Evolutionary conservation across 2,113 vertebrate species (phyloP).

Genomic region (Tachycineta bicolor): DNA sequence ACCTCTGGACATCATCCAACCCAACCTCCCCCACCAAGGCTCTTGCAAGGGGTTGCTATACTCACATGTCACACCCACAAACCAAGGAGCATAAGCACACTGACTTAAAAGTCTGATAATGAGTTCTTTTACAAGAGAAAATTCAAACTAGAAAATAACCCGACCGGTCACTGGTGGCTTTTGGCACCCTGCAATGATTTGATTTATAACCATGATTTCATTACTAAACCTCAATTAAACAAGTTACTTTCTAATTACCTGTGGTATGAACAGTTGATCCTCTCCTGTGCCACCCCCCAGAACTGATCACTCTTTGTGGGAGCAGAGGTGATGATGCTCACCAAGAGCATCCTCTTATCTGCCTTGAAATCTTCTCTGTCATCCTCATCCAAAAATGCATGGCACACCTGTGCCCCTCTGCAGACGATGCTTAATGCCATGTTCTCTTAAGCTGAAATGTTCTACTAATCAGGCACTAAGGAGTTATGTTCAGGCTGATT

Average conservation of each 20-base stretch:
- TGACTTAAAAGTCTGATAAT: accelerated
- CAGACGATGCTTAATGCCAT: background rate
- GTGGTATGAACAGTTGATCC: background rate
- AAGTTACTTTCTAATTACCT: background rate
- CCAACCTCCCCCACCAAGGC: background rate
- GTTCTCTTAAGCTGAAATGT: background rate
- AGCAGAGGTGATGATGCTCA: background rate
- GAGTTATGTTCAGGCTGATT: background rate
- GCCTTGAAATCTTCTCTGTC: background rate
- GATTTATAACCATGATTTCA: background rate
- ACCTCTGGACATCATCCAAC: background rate
- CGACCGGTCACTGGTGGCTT: background rate
- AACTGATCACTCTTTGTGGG: background rate
- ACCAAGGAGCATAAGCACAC: background rate
- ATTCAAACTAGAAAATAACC: background rate
- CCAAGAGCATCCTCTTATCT: background rate
- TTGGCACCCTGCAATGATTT: background rate
- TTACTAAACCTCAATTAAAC: background rate
- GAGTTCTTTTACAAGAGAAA: background rate
- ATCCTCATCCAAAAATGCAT: background rate
- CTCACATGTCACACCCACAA: background rate
- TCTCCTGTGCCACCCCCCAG: accelerated
- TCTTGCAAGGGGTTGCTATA: background rate
- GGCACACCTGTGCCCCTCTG: background rate
- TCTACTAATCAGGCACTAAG: background rate